These are phyloP conservation scores for Cyanoderma ruficeps DNA, from an alignment of 2,113 vertebrate genomes.

Conservation along the genomic window DNA sequence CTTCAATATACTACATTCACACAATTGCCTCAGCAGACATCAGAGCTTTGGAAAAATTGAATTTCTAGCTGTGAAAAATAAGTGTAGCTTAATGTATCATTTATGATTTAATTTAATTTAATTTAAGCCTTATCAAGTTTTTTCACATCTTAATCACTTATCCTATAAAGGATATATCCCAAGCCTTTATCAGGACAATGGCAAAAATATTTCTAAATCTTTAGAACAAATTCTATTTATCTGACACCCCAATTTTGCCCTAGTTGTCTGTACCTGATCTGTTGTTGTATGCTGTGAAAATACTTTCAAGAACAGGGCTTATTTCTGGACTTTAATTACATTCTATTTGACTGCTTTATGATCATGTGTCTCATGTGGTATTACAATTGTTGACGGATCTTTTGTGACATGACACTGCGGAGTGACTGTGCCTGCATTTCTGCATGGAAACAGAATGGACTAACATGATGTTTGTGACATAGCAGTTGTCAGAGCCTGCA, in stretches of 20 bases:
- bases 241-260: neutral
- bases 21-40: neutral
- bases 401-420: neutral
- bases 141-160: neutral
- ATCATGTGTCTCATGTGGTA: neutral
- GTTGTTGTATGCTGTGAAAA: neutral
- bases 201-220: neutral
- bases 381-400: neutral
- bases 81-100: neutral
- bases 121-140: neutral
- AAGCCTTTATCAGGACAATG: neutral
- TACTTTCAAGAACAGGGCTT: neutral
- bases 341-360: neutral
- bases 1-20: neutral
- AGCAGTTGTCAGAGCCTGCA: neutral
- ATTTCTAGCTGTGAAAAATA: neutral
- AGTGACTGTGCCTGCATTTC: neutral
- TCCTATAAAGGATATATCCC: neutral
- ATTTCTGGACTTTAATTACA: neutral
- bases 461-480: rapidly evolving
- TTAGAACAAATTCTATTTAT: neutral
- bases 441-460: neutral
- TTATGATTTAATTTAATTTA: neutral
- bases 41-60: neutral
- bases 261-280: neutral